These are phyloP conservation scores for Mirza zaza DNA, from an alignment of 2,113 vertebrate genomes.

Conservation along the genomic window DNA sequence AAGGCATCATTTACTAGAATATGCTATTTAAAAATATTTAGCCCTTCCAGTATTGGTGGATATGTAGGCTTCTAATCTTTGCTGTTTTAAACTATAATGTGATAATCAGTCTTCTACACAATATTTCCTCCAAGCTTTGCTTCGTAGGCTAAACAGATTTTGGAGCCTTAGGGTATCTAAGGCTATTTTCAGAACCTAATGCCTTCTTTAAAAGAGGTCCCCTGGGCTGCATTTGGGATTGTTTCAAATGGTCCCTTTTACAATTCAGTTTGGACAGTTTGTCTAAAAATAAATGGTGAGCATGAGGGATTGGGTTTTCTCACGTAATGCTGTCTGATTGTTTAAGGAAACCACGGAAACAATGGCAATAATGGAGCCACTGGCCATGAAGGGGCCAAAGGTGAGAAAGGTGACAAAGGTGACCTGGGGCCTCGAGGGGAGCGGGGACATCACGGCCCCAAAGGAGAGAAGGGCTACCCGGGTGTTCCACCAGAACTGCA, in stretches of 20 bases:
- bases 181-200: not conserved
- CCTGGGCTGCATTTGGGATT: not conserved
- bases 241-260: not conserved
- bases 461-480: conserved; percentile 89
- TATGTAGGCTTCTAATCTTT: not conserved
- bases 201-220: not conserved
- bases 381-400: conserved; percentile 87
- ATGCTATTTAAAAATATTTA: not conserved
- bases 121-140: not conserved
- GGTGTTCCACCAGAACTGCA: conserved; percentile 88
- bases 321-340: conserved; percentile 14
- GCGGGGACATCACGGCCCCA: conserved; percentile 86
- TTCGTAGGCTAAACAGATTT: not conserved
- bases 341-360: conserved; percentile 89
- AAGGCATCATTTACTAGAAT: not conserved
- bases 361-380: conserved; percentile 90
- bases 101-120: not conserved
- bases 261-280: not conserved
- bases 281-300: not conserved
- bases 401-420: conserved; percentile 90
- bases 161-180: not conserved
- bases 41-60: not conserved
- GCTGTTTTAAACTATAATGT: not conserved
- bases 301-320: not conserved
- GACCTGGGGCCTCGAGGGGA: conserved; percentile 88